A percentile compares a stretch with the other conserved stretches of the same genome.
Evolutionary conservation across 2,888 invertebrate genomes (phyloP).

Genomic region (Willowsia nigromaculata): DNA sequence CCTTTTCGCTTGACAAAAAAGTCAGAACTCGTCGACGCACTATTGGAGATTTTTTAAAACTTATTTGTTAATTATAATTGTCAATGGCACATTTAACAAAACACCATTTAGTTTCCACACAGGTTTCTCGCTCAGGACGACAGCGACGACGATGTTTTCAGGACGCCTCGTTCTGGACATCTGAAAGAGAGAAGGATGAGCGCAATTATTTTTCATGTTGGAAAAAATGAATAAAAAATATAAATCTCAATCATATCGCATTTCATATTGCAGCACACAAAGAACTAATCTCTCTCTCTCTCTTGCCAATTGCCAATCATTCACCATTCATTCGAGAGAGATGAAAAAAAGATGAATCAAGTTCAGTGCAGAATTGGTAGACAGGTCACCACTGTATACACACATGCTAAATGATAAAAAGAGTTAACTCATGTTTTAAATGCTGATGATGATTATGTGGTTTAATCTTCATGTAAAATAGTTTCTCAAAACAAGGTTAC

Average conservation of each 20-base stretch:
- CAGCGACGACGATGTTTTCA: slow-evolving; percentile 14
- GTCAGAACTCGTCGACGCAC: slow-evolving; percentile 50
- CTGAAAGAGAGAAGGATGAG: slow-evolving; percentile 43
- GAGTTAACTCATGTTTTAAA: neutral
- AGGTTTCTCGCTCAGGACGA: too few relatives aligned
- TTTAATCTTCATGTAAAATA: neutral
- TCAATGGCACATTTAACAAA: neutral
- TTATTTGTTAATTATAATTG: neutral
- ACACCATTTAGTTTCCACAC: too few relatives aligned
- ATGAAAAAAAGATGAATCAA: slow-evolving; percentile 9
- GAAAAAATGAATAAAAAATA: too few relatives aligned
- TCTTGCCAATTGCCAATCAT: slow-evolving; percentile 35
- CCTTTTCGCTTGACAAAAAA: neutral
- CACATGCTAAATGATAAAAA: neutral
- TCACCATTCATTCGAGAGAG: neutral
- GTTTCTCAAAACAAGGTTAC: neutral
- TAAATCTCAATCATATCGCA: slow-evolving; percentile 1
- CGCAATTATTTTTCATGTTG: slow-evolving; percentile 42
- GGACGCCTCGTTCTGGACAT: slow-evolving; percentile 48
- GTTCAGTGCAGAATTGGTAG: slow-evolving; percentile 14
- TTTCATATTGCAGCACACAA: neutral
- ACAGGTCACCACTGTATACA: slow-evolving; percentile 23
- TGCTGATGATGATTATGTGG: neutral
- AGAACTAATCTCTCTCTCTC: neutral
- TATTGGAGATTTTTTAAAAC: neutral